Evolutionary conservation across 2,113 vertebrate genomes (phyloP), one percentile per base, ranked within the genome.

Genomic region (Anguilla rostrata): DNA sequence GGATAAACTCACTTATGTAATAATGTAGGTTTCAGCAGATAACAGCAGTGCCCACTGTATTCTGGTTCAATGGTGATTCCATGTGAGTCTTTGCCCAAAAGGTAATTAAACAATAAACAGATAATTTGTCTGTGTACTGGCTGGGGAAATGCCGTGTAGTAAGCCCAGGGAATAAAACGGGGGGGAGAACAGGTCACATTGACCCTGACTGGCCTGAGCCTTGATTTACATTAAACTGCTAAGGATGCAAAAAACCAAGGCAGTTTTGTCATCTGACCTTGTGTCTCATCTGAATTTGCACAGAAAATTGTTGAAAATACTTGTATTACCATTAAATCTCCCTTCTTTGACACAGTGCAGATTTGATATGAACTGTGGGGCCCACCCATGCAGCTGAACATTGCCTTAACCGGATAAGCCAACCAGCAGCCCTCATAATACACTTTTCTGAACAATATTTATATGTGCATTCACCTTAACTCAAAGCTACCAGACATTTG

Each of bases 261-360:
- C 92, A 89, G 88, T 82, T 85, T 78, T 95, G 92, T 93, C 92
- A 92, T 87, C 84, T 85, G 84, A 34, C 1, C 60, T 91, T 89
- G 90, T 91, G 86, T 63, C 89, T 78, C 75, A 90, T 90, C 87
- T 92, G 84, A 90, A 86, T 82, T 90, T 78, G 90, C 90, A 88
- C 91, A 92, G 88, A 87, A 86, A 29, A 71, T 40, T 91, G 86
- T 88, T 82, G 86, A 88, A 89, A 87, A 91, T 83, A 78, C 88
- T 88, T 91, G 91, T 34, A 90, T 86, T 82, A 91, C 92, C 92
- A 94, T 66, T 92, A 93, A 94, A 93, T 88, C 88, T 94, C 89
- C 79, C 86, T 89, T 86, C 79, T 88, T 81, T 92, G 93, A 92
- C 93, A 95, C 80, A 85, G 34, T 34, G 34, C 34, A 34, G 34